These are phyloP conservation scores for Vombatus ursinus DNA, from an alignment of 2,113 vertebrate genomes.

Conservation along the genomic window DNA sequence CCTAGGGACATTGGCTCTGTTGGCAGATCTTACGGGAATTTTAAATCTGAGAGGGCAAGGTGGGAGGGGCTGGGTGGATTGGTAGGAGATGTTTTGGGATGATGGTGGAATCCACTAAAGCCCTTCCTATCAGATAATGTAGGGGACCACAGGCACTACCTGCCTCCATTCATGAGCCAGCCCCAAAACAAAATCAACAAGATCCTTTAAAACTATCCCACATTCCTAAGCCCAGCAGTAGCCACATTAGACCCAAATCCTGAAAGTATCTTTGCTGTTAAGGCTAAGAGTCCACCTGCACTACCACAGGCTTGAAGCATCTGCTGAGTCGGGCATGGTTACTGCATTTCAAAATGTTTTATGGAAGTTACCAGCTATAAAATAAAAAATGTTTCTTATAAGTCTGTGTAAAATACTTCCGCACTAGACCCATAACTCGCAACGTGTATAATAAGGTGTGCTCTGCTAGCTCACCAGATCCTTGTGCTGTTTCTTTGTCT, in stretches of 20 bases:
- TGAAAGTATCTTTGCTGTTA: background rate
- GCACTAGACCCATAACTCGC: background rate
- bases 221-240: background rate
- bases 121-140: background rate
- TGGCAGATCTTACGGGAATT: background rate
- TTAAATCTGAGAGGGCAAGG: background rate
- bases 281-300: background rate
- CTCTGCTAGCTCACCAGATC: background rate
- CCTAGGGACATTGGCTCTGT: background rate
- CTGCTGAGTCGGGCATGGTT: background rate
- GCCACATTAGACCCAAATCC: background rate
- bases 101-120: background rate
- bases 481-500: constrained; percentile 61
- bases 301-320: background rate
- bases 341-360: background rate
- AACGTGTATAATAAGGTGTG: background rate
- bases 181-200: background rate
- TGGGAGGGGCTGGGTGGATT: background rate
- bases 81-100: background rate
- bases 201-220: background rate
- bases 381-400: background rate
- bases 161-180: background rate
- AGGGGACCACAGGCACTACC: background rate
- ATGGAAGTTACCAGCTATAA: background rate
- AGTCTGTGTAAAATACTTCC: background rate